Conservation (phyloP, 2,113 vertebrate genomes). For the Equus przewalskii region DNA sequence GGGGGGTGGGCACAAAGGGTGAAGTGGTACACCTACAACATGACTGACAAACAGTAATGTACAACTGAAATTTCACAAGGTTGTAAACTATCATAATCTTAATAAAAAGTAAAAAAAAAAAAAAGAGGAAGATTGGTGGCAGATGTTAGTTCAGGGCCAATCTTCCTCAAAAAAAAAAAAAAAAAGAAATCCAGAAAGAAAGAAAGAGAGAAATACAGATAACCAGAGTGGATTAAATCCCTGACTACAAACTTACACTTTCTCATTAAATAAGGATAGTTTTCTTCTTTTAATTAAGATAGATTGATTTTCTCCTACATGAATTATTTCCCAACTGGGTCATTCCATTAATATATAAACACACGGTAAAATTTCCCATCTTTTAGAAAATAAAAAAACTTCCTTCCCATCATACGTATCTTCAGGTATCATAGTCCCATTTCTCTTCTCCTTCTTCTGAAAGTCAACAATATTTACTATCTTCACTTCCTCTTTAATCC, state of each 20-base stretch:
- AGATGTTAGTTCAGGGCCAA: too few relatives aligned
- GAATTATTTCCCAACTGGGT: conserved; percentile 17
- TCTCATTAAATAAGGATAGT: background rate
- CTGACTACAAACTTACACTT: background rate
- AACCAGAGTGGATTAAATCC: background rate
- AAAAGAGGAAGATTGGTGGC: too few relatives aligned
- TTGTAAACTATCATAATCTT: too few relatives aligned
- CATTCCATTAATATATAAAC: conserved; percentile 42
- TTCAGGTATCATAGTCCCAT: background rate
- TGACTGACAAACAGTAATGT: too few relatives aligned
- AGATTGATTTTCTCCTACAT: background rate
- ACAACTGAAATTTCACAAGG: too few relatives aligned
- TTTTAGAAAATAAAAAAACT: background rate
- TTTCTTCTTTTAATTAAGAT: background rate
- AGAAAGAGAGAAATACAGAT: background rate
- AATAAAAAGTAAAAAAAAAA: too few relatives aligned
- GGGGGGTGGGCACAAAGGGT: too few relatives aligned
- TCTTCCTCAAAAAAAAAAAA: too few relatives aligned
- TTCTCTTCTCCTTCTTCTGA: background rate
- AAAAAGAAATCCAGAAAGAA: background rate
- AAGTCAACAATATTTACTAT: conserved; percentile 9
- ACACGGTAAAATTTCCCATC: background rate
- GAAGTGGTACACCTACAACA: too few relatives aligned
- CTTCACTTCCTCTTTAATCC: background rate
- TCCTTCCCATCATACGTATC: background rate